Evolutionary conservation across 2,797 vertebrate genomes (phyloP), one percentile per base, ranked within the genome.

Genomic region (Notolepis coatsorum): DNA sequence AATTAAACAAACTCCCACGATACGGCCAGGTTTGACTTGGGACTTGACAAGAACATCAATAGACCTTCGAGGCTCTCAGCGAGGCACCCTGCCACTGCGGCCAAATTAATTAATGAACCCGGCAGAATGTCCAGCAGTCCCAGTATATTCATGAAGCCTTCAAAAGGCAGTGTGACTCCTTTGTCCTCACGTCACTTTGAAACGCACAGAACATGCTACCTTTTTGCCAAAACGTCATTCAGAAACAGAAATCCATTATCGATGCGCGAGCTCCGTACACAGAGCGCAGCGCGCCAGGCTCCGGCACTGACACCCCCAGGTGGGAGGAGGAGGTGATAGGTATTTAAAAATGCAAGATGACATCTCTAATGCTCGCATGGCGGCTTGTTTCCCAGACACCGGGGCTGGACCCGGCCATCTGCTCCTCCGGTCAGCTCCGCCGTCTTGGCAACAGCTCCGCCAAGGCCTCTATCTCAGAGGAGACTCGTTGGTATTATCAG

Each of bases 381-480:
- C 81, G 54, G 70, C 84, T 83, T 85, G 85, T 89, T 90, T 86
- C 80, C 78, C 83, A 84, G 88, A 89, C 84, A 86, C 71, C 51
- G 39, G 79, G 75, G 59, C n/a, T 71, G 76, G 79, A 87, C 84
- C 88, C 70, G 86, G 86, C 93, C 93, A 94, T 93, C 92, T 94
- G 93, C 90, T 93, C 86, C 86, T 83, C 84, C 87, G 91, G 92
- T 94, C 93, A 92, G 74, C 79, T 67, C 82, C 79, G 84, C 92
- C 85, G 84, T 82, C 80, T 92, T 95, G 94, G 94, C 95, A 95
- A 92, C 68, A 92, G 92, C 91, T 86, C 89, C 92, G 92, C 93
- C 81, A 88, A 91, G 92, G 94, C 93, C 93, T 91, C 90, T 91
- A 92, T 94, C 94, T 95, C 93, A 92, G 91, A 93, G 85, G 93